Percentiles rank a stretch among this genome's conserved stretches.
Evolutionary conservation across 2,797 vertebrate species (phyloP).

Genomic region (Erpetoichthys calabaricus): DNA sequence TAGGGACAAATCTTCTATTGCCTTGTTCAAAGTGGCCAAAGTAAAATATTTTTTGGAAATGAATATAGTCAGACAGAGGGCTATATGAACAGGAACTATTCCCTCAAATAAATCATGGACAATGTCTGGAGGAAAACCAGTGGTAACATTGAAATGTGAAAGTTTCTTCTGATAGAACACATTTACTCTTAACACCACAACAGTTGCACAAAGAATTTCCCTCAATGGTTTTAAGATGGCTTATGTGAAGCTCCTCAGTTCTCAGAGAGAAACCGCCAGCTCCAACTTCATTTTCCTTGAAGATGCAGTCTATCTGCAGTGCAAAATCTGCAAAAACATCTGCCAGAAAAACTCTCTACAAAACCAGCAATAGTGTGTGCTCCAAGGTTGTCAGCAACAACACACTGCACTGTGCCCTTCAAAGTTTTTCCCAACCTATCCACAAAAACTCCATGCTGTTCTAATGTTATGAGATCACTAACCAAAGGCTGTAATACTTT

Average conservation of each 20-base stretch:
- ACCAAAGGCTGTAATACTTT: conserved; percentile 11
- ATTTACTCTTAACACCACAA: conserved; percentile 8
- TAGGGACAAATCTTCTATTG: conserved; percentile 6
- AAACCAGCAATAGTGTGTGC: not conserved
- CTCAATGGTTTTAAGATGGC: too few species aligned
- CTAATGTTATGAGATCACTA: conserved; percentile 11
- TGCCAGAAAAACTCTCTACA: too few species aligned
- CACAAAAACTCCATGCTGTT: conserved; percentile 10
- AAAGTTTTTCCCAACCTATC: conserved; percentile 2
- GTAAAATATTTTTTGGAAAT: conserved; percentile 10
- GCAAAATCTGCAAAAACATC: too few species aligned
- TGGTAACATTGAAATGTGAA: conserved; percentile 5
- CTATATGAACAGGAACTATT: conserved; percentile 13
- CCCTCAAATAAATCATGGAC: conserved; percentile 2
- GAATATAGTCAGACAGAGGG: conserved; percentile 6
- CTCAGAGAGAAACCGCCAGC: too few species aligned
- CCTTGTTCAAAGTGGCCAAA: conserved; percentile 8
- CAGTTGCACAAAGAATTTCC: not conserved
- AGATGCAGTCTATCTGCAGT: too few species aligned
- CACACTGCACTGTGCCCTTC: conserved; percentile 4
- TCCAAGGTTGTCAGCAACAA: not conserved
- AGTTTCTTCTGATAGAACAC: conserved; percentile 11
- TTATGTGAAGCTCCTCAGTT: too few species aligned
- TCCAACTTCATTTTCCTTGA: too few species aligned
- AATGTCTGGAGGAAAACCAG: conserved; percentile 12